phyloP scores from a whole-genome alignment of 1,140 invertebrate genomes.

The Drosophila sulfurigaster region DNA sequence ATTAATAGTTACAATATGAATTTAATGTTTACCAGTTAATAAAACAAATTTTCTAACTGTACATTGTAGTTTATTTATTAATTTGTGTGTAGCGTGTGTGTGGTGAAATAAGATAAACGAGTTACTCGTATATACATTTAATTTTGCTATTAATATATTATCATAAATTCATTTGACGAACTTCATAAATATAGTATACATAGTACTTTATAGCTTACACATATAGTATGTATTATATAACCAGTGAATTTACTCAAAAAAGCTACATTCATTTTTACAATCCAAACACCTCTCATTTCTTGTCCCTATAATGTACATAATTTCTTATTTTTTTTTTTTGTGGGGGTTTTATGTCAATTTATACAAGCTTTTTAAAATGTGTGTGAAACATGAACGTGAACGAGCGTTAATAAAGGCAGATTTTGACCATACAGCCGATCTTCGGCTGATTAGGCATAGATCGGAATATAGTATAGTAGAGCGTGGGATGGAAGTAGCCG shows the following conservation, averaged over 20 bases:
- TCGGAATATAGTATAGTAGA: slow-evolving; percentile 42
- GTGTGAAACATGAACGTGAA: slow-evolving; percentile 13
- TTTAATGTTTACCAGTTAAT: no score
- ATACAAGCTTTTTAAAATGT: slow-evolving; percentile 16
- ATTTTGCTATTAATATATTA: slow-evolving; percentile 32
- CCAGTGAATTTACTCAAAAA: slow-evolving; percentile 20
- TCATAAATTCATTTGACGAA: slow-evolving; percentile 38
- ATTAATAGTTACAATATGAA: no score
- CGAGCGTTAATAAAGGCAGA: slow-evolving; percentile 63
- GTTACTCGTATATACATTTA: slow-evolving; percentile 21
- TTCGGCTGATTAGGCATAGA: slow-evolving; percentile 46
- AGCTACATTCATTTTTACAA: slow-evolving; percentile 27
- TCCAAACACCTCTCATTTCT: neutral
- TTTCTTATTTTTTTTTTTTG: neutral
- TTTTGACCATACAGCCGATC: slow-evolving; percentile 57
- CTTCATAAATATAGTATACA: slow-evolving; percentile 24
- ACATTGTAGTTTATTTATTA: slow-evolving; percentile 13
- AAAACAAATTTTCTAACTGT: slow-evolving; percentile 9
- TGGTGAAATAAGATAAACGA: slow-evolving; percentile 9
- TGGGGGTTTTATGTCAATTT: slow-evolving; percentile 31
- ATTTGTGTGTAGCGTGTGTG: slow-evolving; percentile 3
- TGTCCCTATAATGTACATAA: slow-evolving; percentile 6
- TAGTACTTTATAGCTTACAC: slow-evolving; percentile 30
- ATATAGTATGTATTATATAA: slow-evolving; percentile 8
- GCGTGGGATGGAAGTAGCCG: slow-evolving; percentile 40